Conservation (phyloP, 2,797 vertebrate species). For the Centroberyx gerrardi region DNA sequence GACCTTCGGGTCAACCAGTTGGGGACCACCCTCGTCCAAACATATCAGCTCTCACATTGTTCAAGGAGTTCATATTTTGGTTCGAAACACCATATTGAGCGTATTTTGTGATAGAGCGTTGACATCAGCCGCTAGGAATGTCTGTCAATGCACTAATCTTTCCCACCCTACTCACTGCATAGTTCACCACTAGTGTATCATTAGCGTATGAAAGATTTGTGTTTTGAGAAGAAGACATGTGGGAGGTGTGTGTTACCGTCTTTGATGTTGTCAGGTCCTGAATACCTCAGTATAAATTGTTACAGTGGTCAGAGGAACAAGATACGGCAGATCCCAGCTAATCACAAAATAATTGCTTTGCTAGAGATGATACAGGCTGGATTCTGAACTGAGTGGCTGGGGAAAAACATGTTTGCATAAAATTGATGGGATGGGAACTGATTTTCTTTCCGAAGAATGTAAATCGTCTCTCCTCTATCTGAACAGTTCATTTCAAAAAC, state of each 20-base stretch:
- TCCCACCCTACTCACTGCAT: constrained; percentile 66
- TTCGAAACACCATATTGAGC: constrained; percentile 75
- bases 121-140: constrained; percentile 84
- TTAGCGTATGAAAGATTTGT: constrained; percentile 79
- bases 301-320: constrained; percentile 60
- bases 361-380: constrained; percentile 13
- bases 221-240: constrained; percentile 70
- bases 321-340: constrained; percentile 50
- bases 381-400: constrained; percentile 5
- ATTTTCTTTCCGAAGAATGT: not conserved
- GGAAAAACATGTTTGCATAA: constrained; percentile 16
- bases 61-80: constrained; percentile 70
- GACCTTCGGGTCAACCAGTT: constrained; percentile 63
- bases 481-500: not conserved
- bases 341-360: constrained; percentile 59
- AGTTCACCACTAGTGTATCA: constrained; percentile 71
- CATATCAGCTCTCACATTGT: constrained; percentile 77
- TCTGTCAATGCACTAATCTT: constrained; percentile 80
- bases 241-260: constrained; percentile 67
- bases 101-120: constrained; percentile 68
- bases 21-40: constrained; percentile 78
- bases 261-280: constrained; percentile 81
- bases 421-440: constrained; percentile 11
- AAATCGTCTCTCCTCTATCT: not conserved
- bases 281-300: constrained; percentile 66